Evolutionary conservation across 2,113 vertebrate species (phyloP).

Genomic region (Varanus komodoensis): DNA sequence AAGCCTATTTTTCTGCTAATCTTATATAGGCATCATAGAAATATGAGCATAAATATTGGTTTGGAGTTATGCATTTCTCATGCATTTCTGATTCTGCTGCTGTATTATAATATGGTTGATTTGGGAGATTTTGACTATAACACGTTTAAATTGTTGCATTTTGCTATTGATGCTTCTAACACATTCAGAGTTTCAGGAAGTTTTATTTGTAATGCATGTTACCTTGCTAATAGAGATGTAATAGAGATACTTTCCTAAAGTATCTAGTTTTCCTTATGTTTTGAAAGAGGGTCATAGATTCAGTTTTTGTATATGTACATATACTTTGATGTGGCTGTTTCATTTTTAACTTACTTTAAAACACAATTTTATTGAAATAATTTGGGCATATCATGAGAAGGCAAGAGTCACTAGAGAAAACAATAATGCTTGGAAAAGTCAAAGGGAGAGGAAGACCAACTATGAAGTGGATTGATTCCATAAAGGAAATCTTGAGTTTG

Average conservation of each 20-base stretch:
- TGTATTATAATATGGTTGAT: not conserved
- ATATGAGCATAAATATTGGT: not conserved
- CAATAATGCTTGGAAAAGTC: too few relatives aligned
- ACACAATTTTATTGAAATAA: too few relatives aligned
- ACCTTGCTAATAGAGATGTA: not conserved
- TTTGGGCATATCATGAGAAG: too few relatives aligned
- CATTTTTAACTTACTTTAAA: too few relatives aligned
- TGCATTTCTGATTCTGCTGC: not conserved
- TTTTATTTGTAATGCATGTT: not conserved
- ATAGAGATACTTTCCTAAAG: not conserved
- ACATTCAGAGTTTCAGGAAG: not conserved
- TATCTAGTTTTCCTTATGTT: not conserved
- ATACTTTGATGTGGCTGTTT: not conserved
- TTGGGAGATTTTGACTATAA: not conserved
- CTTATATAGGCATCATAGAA: not conserved
- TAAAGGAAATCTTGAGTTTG: too few relatives aligned
- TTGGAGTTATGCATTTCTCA: not conserved
- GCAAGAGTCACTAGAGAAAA: too few relatives aligned
- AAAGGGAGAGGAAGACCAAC: too few relatives aligned
- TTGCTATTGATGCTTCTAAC: not conserved
- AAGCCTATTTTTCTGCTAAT: not conserved
- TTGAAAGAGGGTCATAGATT: not conserved
- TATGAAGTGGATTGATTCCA: too few relatives aligned
- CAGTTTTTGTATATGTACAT: not conserved
- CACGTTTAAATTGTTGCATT: not conserved